Evolutionary conservation across 2,113 vertebrate species (phyloP), one percentile per base, ranked within the genome.

Genomic region (Gymnarchus niloticus): DNA sequence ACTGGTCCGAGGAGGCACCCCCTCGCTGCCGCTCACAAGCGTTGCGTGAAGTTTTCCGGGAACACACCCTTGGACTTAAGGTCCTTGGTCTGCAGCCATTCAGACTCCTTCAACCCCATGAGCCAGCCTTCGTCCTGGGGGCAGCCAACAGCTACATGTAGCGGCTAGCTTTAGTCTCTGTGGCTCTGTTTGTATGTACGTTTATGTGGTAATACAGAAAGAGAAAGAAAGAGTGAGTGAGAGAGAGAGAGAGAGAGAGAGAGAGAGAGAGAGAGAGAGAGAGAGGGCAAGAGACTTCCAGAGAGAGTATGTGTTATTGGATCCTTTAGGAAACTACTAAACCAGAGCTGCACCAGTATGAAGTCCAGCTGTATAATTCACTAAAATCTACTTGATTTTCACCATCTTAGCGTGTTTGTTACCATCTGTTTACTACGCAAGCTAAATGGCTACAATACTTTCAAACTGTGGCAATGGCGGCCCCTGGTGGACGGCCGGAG

Each of bases 1-100:
- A 44, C 28, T 7, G 7, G 82, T 12, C 23, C 10, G 28, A n/a
- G 61, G 48, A 6, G 65, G 25, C 0, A 1, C 33, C 51, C 61
- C 6, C 78, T 5, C 25, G 85, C 93, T 73, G 33, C 65, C 33
- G 91, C 95, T 95, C 95, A 97, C 90, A 98, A 91, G 8, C 95
- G 95, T 89, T 98, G 96, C 0, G 98, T 99, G 88, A 99, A 99
- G 94, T 99, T 99, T 91, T 99, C 98, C 0, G 98, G 98, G 93
- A 99, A 99, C 91, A 99, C 97, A 0, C 97, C 97, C 91, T 96
- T 95, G 89, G 90, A 92, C 87, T 96, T 94, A 91, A 96, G 89
- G 86, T 96, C 95, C 92, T 97, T 98, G 81, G 92, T 95, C 92
- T 96, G 93, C 85, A 96, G 89, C 98, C 98, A 99, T 86, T 97